Percentiles rank a stretch among this genome's conserved stretches.
These are phyloP conservation scores for Hypothenemus hampei DNA, from an alignment of 1,140 invertebrate species.

Conservation along the genomic window DNA sequence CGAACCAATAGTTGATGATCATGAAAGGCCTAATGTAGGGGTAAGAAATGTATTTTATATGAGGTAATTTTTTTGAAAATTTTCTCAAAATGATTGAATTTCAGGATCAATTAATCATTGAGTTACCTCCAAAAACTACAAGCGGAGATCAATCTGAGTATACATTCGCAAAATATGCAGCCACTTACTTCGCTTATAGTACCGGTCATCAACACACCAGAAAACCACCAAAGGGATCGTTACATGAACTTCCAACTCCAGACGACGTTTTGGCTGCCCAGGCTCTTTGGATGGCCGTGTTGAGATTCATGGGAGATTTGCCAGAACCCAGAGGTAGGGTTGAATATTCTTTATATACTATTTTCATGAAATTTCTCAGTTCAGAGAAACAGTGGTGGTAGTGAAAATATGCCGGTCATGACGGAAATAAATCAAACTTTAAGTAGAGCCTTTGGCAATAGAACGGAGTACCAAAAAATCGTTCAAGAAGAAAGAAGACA, in stretches of 20 bases:
- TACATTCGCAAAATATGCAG: conserved; percentile 87
- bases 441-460: conserved; percentile 68
- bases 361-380: neutral
- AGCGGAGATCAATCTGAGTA: conserved; percentile 72
- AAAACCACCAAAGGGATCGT: conserved; percentile 69
- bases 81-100: no score
- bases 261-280: conserved; percentile 74
- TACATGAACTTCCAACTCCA: conserved; percentile 72
- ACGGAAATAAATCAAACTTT: conserved; percentile 76
- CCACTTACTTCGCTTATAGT: conserved; percentile 80
- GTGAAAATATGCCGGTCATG: conserved; percentile 57
- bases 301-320: conserved; percentile 92
- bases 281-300: conserved; percentile 84
- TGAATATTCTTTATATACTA: neutral
- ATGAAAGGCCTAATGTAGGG: no score
- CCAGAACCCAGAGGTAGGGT: conserved; percentile 64
- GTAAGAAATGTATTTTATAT: no score
- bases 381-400: conserved; percentile 5
- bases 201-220: conserved; percentile 73
- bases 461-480: conserved; percentile 64
- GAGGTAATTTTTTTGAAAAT: no score
- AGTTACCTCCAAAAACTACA: conserved; percentile 39
- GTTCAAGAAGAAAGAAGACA: conserved; percentile 42
- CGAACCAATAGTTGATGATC: no score
- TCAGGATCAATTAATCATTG: conserved; percentile 36